A percentile compares a stretch with the other conserved stretches of the same genome.
Evolutionary conservation across 2,113 vertebrate species (phyloP).

Genomic region (Theristicus caerulescens): DNA sequence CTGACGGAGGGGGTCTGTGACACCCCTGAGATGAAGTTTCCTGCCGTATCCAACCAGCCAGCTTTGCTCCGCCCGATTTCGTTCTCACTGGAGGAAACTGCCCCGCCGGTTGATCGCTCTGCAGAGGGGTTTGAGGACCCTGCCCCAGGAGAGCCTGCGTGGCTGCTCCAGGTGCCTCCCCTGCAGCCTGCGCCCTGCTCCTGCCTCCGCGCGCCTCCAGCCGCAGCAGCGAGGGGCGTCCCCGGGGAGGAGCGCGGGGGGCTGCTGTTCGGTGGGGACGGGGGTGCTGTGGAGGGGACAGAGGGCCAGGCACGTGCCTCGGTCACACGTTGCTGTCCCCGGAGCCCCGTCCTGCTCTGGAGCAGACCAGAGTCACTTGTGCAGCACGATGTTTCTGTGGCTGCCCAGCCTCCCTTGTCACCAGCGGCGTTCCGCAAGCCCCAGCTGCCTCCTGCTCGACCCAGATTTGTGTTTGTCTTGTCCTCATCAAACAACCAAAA

Average conservation of each 20-base stretch:
- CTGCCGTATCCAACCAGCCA: fast-evolving
- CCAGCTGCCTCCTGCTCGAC: not conserved
- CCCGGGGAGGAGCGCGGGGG: not conserved
- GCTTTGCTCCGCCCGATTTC: not conserved
- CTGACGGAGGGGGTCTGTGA: not conserved
- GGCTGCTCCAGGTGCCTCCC: not conserved
- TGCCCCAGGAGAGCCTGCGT: not conserved
- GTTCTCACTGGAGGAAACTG: not conserved
- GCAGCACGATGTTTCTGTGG: no score
- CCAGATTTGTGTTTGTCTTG: not conserved
- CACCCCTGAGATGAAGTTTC: not conserved
- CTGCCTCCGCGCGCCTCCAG: not conserved
- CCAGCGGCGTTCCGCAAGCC: not conserved
- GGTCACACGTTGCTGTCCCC: not conserved
- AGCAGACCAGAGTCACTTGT: not conserved
- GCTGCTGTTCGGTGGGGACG: not conserved
- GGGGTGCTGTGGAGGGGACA: not conserved
- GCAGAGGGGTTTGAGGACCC: not conserved
- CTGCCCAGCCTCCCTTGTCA: not conserved
- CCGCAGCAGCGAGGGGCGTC: fast-evolving
- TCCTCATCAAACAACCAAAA: not conserved
- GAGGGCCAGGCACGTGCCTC: not conserved
- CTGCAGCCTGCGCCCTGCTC: not conserved
- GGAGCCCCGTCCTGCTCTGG: no score
- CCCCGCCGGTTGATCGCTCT: not conserved